Evolutionary conservation across 1,140 invertebrate species (phyloP).

Genomic region (Maniola jurtina): DNA sequence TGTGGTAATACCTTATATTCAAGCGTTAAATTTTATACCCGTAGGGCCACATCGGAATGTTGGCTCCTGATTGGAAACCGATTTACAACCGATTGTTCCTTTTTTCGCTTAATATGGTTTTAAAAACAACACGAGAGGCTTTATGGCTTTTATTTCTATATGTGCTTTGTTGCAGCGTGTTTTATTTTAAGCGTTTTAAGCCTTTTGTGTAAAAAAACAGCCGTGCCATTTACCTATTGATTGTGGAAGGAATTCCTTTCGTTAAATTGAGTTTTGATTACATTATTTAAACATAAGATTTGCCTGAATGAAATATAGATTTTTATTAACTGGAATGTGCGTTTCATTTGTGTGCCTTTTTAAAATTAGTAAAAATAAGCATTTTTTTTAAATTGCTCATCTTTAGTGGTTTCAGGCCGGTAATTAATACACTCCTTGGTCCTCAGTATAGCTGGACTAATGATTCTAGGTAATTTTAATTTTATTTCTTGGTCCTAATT

Average conservation of each 20-base stretch:
- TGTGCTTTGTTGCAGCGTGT: not conserved
- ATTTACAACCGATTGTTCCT: slow-evolving; percentile 55
- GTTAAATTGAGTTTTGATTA: not conserved
- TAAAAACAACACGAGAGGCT: slow-evolving; percentile 14
- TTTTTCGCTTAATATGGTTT: slow-evolving; percentile 35
- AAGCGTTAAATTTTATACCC: slow-evolving; percentile 38
- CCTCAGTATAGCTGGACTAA: too few relatives aligned
- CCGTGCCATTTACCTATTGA: not conserved
- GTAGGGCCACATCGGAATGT: slow-evolving; percentile 36
- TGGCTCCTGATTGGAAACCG: slow-evolving; percentile 46
- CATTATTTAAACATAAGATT: too few relatives aligned
- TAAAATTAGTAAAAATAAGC: too few relatives aligned
- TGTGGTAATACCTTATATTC: slow-evolving; percentile 20
- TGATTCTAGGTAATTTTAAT: too few relatives aligned
- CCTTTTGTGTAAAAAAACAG: not conserved
- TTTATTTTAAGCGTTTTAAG: slow-evolving; percentile 5
- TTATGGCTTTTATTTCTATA: slow-evolving; percentile 11
- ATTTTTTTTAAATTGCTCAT: too few relatives aligned
- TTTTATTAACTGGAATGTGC: too few relatives aligned
- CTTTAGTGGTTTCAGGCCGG: too few relatives aligned
- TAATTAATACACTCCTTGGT: too few relatives aligned
- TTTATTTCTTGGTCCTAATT: too few relatives aligned
- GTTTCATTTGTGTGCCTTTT: too few relatives aligned
- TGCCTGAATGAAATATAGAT: too few relatives aligned
- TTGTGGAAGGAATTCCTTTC: not conserved